phyloP scores from a whole-genome alignment of 1,140 invertebrate genomes.

The Camponotus pennsylvanicus region DNA sequence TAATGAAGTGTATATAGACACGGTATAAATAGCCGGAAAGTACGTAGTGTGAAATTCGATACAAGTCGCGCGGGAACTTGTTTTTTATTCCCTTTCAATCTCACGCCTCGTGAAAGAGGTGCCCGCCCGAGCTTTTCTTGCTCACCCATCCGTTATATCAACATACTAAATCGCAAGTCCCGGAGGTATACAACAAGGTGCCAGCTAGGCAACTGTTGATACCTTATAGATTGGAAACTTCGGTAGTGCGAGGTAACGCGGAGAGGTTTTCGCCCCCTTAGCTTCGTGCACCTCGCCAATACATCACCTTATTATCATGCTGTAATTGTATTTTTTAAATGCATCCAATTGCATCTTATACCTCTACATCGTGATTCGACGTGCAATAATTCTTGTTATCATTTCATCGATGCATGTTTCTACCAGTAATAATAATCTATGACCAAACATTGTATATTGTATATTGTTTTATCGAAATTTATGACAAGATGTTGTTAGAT shows the following conservation, averaged over 20 bases:
- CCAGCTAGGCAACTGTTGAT: slow-evolving; percentile 59
- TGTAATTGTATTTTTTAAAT: slow-evolving; percentile 58
- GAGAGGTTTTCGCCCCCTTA: slow-evolving; percentile 38
- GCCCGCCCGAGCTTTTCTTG: slow-evolving; percentile 68
- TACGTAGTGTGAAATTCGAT: slow-evolving; percentile 51
- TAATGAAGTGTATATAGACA: slow-evolving; percentile 48
- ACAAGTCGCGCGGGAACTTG: background rate
- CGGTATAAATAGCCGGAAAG: slow-evolving; percentile 47
- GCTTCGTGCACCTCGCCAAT: slow-evolving; percentile 46
- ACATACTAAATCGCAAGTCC: slow-evolving; percentile 63
- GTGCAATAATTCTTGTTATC: slow-evolving; percentile 56
- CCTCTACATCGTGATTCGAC: slow-evolving; percentile 44
- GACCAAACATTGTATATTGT: slow-evolving; percentile 26
- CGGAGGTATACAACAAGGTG: slow-evolving; percentile 53
- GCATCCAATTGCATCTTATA: slow-evolving; percentile 18
- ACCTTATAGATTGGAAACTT: slow-evolving; percentile 63
- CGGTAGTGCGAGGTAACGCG: slow-evolving; percentile 49
- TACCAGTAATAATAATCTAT: slow-evolving; percentile 44
- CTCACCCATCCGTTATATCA: slow-evolving; percentile 71
- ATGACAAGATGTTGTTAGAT: background rate
- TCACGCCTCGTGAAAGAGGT: slow-evolving; percentile 41
- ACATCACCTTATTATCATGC: slow-evolving; percentile 55
- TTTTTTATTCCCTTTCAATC: slow-evolving; percentile 57
- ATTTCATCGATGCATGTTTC: slow-evolving; percentile 43
- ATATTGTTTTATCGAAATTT: slow-evolving; percentile 55